Evolutionary conservation across 2,797 vertebrate species (phyloP), one percentile per base, ranked within the genome.

Genomic region (Sphenodon punctatus): DNA sequence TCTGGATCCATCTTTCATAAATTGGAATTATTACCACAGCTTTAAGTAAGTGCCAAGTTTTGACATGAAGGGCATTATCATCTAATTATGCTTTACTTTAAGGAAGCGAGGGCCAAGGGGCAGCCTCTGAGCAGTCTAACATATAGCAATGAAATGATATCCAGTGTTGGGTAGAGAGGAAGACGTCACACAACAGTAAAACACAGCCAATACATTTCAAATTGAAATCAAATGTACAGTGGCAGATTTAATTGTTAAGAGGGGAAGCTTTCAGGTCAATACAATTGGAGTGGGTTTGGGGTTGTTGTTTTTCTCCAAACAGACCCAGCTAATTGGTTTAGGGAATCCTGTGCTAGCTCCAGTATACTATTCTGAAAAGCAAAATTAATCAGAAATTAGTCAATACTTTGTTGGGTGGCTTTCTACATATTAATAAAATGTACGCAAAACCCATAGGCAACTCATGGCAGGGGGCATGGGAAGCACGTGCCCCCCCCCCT

Each of bases 1-100:
- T 88, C 59, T 89, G 91, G 88, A 83, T 88, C 85, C 90, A 86
- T 93, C 82, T 92, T 89, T 89, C 89, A 93, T 90, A 90, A 90
- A 87, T 87, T 51, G n/a, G 71, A 92, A 89, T 87, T 83, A 90
- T 89, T 88, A 82, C 75, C 68, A 67, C 69, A 72, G 85, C 48
- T 76, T 87, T 75, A 91, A 90, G 88, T 88, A 93, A 93, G 76
- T 69, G 0, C 66, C 80, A 46, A 78, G 70, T 90, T 94, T 74
- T 89, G 86, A 81, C 82, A 85, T 74, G 72, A 75, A 90, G 71
- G 61, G 41, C 86, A 88, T 88, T 93, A 90, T 74, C 85, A 88
- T 90, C 93, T 92, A 92, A 92, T 93, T 92, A 93, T 80, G 82
- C 78, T 45, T 90, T 89, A 74, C 80, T 88, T 88, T 81, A 88